phyloP scores from a whole-genome alignment of 2,113 vertebrate species.

The Pungitius pungitius region DNA sequence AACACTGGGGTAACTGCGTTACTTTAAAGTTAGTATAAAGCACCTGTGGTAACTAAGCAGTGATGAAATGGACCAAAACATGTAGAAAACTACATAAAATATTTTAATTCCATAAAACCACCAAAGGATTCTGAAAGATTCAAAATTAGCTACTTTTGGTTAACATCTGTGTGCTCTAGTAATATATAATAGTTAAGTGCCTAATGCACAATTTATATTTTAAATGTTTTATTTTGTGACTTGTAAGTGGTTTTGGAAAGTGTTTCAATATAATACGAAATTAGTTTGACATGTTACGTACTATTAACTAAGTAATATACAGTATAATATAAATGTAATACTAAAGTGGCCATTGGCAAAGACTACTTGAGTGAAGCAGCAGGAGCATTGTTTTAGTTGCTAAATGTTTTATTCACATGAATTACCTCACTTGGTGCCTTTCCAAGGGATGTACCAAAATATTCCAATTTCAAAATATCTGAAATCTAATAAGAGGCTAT shows the following conservation, averaged over 20 bases:
- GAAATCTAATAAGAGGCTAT: background rate
- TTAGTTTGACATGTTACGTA: background rate
- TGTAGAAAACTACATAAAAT: background rate
- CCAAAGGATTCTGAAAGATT: background rate
- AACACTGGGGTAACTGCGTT: no score
- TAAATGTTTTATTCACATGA: no score
- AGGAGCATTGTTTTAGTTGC: no score
- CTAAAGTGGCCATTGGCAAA: no score
- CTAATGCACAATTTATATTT: background rate
- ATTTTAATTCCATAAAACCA: no score
- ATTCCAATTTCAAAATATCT: background rate
- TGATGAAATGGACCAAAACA: background rate
- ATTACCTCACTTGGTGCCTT: background rate
- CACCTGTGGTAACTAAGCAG: background rate
- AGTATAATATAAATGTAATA: no score
- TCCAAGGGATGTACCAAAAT: background rate
- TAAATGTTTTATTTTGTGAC: background rate
- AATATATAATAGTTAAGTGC: no score
- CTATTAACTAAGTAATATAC: no score
- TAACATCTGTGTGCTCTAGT: background rate
- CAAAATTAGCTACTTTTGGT: background rate
- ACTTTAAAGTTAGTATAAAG: background rate
- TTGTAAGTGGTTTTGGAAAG: no score
- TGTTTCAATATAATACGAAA: no score
- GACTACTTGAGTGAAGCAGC: no score